Evolutionary conservation across 2,797 vertebrate species (phyloP), one percentile per base, ranked within the genome.

Genomic region (Leucoraja ocellata): DNA sequence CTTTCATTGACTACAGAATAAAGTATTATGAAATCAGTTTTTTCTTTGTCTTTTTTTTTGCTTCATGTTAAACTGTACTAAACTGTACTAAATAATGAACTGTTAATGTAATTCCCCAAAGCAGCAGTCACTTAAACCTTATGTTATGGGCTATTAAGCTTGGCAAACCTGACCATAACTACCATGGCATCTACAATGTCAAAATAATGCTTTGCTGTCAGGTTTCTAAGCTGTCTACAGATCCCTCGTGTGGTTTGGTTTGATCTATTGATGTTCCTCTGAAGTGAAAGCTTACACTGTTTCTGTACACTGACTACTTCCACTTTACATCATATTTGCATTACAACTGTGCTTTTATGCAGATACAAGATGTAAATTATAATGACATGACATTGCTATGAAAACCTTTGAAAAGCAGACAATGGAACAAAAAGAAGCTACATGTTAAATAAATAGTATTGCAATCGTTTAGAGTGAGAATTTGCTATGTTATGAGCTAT

Each of bases 341-440:
- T 81, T 81, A 81, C 79, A 81, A 81, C 23, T 7, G 23, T 54
- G 18, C 39, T 54, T 46, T 81, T 10, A 54, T 46, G 39, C 2
- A 18, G 39, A 2, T 81, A 36, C 1, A 23, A 18, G 79, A 81
- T 81, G 21, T 81, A 23, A 5, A 16, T 80, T 81, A 54, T 81
- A 46, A 54, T 81, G 21, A 81, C 39, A 54, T 93, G 86, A 84
- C 39, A 93, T 63, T 36, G 73, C 58, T 81, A 10, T 93, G 88
- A 94, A 9, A 54, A 83, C 76, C 93, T 65, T 4, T 21, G 93
- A 91, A 58, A 77, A 86, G 86, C 58, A 14, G 2, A 79, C 77
- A 81, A 81, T 54, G 18, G 36, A 46, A 81, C 79, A 80, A 14
- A 16, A 79, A 79, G 6, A 46, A 81, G 46, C 1, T 10, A 81